These are phyloP conservation scores for Drosophila flavopinicola DNA, from an alignment of 2,888 invertebrate species.

Conservation along the genomic window DNA sequence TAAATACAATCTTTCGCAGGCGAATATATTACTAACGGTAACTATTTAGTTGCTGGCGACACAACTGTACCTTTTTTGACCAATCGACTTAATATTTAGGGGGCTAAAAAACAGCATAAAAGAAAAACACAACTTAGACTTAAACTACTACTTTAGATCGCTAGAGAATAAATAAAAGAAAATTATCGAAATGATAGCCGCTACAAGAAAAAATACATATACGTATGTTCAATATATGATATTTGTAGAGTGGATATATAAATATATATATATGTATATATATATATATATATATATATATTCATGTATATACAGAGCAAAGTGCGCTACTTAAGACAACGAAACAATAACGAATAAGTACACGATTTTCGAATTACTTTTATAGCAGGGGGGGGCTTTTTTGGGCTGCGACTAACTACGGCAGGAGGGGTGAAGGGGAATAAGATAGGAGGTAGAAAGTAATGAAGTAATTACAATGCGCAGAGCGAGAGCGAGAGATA, in stretches of 20 bases:
- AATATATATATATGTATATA: conserved; percentile 24
- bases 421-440: conserved; percentile 13
- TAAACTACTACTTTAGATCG: conserved; percentile 53
- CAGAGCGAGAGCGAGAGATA: conserved; percentile 29
- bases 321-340: conserved; percentile 58
- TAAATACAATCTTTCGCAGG: conserved; percentile 43
- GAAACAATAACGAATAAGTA: conserved; percentile 71
- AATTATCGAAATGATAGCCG: conserved; percentile 11
- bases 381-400: conserved; percentile 20
- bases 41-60: conserved; percentile 29
- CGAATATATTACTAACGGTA: conserved; percentile 35
- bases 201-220: conserved; percentile 17
- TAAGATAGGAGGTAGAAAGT: conserved; percentile 30
- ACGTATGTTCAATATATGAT: not conserved
- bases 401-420: conserved; percentile 39
- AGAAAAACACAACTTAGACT: conserved; percentile 43
- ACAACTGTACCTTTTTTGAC: conserved; percentile 30
- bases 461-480: conserved; percentile 73
- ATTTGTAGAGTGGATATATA: conserved; percentile 1
- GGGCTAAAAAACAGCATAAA: conserved; percentile 26
- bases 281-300: conserved; percentile 20
- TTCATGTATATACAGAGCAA: conserved; percentile 32
- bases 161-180: conserved; percentile 70
- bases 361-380: conserved; percentile 63
- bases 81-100: conserved; percentile 31